Conservation (phyloP, 2,113 vertebrate genomes). For the Rhinopomastus cyanomelas region DNA sequence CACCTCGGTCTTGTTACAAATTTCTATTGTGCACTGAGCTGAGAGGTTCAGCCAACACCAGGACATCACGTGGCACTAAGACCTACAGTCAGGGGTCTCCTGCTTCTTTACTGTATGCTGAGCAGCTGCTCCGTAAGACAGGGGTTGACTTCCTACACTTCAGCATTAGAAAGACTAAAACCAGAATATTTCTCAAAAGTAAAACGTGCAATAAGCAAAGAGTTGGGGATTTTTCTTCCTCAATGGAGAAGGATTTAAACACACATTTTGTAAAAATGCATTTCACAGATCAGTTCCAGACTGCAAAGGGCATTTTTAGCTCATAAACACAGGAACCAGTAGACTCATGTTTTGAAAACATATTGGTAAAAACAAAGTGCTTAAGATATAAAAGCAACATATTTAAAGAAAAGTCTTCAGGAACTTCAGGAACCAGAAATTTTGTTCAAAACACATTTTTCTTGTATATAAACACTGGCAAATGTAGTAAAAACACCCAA, state of each 20-base stretch:
- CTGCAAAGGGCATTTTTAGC: neutral
- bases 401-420: neutral
- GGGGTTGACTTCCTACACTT: neutral
- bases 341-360: neutral
- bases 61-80: neutral
- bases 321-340: neutral
- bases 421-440: neutral
- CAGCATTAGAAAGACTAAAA: neutral
- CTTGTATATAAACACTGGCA: neutral
- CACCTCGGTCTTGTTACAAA: neutral
- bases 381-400: neutral
- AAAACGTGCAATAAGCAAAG: neutral
- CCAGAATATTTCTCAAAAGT: neutral
- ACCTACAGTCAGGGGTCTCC: neutral
- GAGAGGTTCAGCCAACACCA: neutral
- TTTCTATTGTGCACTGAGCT: neutral
- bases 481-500: neutral
- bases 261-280: neutral
- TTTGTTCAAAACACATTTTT: neutral
- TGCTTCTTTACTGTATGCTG: fast-evolving
- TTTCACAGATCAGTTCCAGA: neutral
- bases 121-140: neutral
- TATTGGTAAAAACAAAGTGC: neutral
- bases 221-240: neutral
- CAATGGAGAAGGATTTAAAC: neutral